Evolutionary conservation across 2,113 vertebrate species (phyloP), one percentile per base, ranked within the genome.

Genomic region (Furnarius figulus): DNA sequence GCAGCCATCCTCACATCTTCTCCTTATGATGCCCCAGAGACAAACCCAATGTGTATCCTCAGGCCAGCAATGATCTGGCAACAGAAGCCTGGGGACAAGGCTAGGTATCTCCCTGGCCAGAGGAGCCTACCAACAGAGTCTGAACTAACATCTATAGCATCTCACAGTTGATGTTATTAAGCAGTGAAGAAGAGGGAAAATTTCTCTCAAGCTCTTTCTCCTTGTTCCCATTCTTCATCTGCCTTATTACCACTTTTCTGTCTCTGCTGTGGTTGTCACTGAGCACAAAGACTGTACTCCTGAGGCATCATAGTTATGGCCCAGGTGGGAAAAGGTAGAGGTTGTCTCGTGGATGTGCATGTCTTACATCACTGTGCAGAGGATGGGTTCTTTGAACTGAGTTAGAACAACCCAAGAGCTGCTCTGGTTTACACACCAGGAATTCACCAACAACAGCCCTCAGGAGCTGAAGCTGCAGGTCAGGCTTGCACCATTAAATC

Each of bases 331-430:
- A 67, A 73, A 7, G 6, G 27, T 10, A 18, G 33, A 52, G 39
- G 37, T 74, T 61, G 5, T 19, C 25, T 71, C 20, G 50, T 44
- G 19, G 5, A 10, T 2, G 10, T 3, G 3, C 5, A 5, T 9
- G 20, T 49, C n/a, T 71, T n/a, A 75, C 8, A 25, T 23, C 2
- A 2, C 49, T 27, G 20, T 10, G 17, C 8, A 19, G 21, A 35
- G 35, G 7, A 3, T 0, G 0, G 24, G 15, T 19, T 55, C 35
- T 89, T 80, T 49, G 18, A 14, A 16, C 1, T 1, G 62, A 78
- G 20, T 22, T 53, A 74, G 37, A 62, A 31, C 28, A 68, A 12
- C 62, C 27, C n/a, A 47, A 59, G 12, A 28, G 15, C 56, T 50
- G 25, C 47, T 72, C 47, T 83, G 30, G 21, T 50, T 92, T 49